Evolutionary conservation across 2,888 invertebrate genomes (phyloP), one percentile per base, ranked within the genome.

Genomic region (Hybos culiciformis): DNA sequence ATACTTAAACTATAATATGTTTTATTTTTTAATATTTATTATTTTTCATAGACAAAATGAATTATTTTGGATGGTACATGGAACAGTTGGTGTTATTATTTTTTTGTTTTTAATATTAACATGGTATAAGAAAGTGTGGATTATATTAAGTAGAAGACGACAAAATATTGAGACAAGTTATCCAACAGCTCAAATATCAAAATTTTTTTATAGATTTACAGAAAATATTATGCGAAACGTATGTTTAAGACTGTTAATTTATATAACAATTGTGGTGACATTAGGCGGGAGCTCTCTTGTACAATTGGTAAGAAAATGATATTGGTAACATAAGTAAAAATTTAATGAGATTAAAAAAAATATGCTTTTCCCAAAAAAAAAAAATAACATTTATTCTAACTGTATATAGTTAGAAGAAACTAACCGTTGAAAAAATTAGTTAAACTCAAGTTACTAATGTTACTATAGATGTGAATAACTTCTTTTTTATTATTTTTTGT

Each of bases 121-220:
- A 1, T 87, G 87, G 87, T 79, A 80, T 47, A 78, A 83, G 55
- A 80, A 80, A 52, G 55, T 80, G 2, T 84, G 83, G 82, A 70
- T 70, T 47, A 68, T 68, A 55, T 42, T 51, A 17, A 44, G 33
- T 24, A 59, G 47, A 31, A n/a, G n/a, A n/a, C n/a, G n/a, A n/a
- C n/a, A n/a, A n/a, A 46, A 49, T 9, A 50, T 47, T 11, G 52
- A 48, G 1, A 39, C 41, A 1, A 52, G 53, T 36, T 47, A 51
- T 24, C 81, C 82, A 0, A 64, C 63, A 26, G 73, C 72, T 48
- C 59, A 53, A 47, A 54, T 72, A 8, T 55, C 81, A 3, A 65
- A 70, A 36, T 67, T 68, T 40, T 60, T 83, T 20, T 83, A 77
- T 52, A 72, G 74, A 39, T 62, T 72, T 21, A 82, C 83, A 1